Evolutionary conservation across 2,113 vertebrate genomes (phyloP).

Genomic region (Takifugu bimaculatus): DNA sequence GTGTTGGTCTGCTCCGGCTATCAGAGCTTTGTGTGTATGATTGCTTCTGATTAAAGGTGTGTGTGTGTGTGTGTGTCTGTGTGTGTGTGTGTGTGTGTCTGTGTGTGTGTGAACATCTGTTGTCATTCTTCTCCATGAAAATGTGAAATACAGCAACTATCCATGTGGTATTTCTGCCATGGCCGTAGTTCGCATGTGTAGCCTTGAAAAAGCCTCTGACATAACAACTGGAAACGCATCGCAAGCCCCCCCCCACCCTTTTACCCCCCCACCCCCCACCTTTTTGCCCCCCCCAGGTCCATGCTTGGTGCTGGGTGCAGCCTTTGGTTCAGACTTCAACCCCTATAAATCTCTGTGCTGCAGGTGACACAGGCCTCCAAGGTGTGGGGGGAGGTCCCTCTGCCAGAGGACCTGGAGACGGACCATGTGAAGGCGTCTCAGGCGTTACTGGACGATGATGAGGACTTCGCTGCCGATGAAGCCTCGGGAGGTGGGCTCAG

Average conservation of each 20-base stretch:
- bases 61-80: too few relatives aligned
- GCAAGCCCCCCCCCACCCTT: conserved; percentile 36
- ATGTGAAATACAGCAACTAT: not conserved
- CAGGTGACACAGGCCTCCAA: conserved; percentile 75
- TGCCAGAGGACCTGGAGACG: conserved; percentile 73
- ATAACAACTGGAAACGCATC: conserved; percentile 53
- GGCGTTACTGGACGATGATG: conserved; percentile 72
- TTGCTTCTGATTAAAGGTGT: not conserved
- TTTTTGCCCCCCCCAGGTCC: conserved; percentile 47
- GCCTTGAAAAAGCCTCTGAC: conserved; percentile 13
- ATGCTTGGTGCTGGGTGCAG: conserved; percentile 38
- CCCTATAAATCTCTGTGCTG: conserved; percentile 51
- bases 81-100: conserved; percentile 9
- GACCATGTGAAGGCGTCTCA: conserved; percentile 42
- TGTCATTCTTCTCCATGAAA: not conserved
- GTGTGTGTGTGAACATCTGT: conserved; percentile 24
- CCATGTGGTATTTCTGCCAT: not conserved
- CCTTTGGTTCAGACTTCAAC: conserved; percentile 44
- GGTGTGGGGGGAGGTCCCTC: conserved; percentile 76
- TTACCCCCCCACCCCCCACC: conserved; percentile 48
- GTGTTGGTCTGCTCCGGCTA: conserved; percentile 31
- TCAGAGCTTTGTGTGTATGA: not conserved
- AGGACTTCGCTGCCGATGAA: conserved; percentile 73
- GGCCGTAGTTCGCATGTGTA: conserved; percentile 31
- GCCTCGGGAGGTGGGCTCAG: conserved; percentile 72